Conservation (phyloP, 2,797 vertebrate species). For the Phyllotis vaccarum region DNA sequence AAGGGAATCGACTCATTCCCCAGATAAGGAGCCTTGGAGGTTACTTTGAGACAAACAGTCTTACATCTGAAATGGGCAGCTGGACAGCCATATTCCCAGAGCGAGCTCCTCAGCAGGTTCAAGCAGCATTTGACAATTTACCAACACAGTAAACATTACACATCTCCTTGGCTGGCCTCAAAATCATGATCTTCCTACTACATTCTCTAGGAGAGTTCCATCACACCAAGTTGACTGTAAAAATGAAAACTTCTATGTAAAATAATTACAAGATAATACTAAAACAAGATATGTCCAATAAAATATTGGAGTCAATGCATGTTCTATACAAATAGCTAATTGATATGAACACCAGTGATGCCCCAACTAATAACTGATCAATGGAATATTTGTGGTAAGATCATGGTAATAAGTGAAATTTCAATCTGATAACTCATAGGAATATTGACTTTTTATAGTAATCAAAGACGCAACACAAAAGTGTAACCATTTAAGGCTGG, state of each 20-base stretch:
- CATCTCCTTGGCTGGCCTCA: neutral
- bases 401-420: constrained; percentile 29
- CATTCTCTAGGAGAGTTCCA: neutral
- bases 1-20: no score
- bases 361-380: neutral
- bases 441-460: constrained; percentile 1
- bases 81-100: neutral
- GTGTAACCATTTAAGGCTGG: neutral
- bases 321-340: constrained; percentile 23
- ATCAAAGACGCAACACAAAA: constrained; percentile 44
- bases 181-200: neutral
- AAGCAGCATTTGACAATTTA: neutral
- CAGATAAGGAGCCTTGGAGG: neutral
- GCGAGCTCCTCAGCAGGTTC: neutral
- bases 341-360: neutral
- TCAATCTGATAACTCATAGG: neutral
- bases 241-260: constrained; percentile 37
- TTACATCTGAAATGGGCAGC: neutral
- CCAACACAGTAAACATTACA: neutral
- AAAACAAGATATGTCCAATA: constrained; percentile 56
- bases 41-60: neutral
- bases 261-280: neutral
- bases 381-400: neutral
- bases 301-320: constrained; percentile 24
- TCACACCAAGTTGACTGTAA: neutral